phyloP scores from a whole-genome alignment of 2,888 invertebrate genomes.

The Panzeria rudis region DNA sequence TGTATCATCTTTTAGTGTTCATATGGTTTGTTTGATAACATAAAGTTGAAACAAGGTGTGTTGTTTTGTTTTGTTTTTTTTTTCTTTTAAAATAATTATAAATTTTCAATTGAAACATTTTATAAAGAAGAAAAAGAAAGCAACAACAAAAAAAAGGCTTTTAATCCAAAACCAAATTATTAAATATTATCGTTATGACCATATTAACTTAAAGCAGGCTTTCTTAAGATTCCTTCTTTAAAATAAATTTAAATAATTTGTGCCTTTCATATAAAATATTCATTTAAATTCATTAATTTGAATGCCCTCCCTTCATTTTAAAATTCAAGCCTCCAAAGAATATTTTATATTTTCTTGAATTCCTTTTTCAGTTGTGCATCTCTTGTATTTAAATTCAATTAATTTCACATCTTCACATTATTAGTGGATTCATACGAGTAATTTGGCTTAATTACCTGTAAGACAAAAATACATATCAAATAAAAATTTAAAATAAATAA shows the following conservation, averaged over 20 bases:
- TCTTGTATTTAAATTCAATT: constrained; percentile 42
- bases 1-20: constrained; percentile 2
- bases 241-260: constrained; percentile 21
- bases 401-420: constrained; percentile 42
- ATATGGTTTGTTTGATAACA: not conserved
- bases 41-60: constrained; percentile 33
- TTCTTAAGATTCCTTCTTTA: constrained; percentile 5
- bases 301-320: not conserved
- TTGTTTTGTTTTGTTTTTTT: constrained; percentile 20
- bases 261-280: not conserved
- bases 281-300: constrained; percentile 37
- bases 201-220: constrained; percentile 14
- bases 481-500: not conserved
- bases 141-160: constrained; percentile 3
- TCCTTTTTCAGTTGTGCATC: not conserved
- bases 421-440: constrained; percentile 36
- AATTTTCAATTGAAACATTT: constrained; percentile 51
- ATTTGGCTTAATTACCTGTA: constrained; percentile 45
- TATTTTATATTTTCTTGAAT: not conserved
- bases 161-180: constrained; percentile 12
- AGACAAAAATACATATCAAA: not conserved
- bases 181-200: constrained; percentile 19
- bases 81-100: constrained; percentile 42
- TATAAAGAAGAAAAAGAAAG: not conserved
- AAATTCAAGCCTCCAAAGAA: not conserved